Conservation (phyloP, 23 tunicate species). For the Aplidium turbinatum region DNA sequence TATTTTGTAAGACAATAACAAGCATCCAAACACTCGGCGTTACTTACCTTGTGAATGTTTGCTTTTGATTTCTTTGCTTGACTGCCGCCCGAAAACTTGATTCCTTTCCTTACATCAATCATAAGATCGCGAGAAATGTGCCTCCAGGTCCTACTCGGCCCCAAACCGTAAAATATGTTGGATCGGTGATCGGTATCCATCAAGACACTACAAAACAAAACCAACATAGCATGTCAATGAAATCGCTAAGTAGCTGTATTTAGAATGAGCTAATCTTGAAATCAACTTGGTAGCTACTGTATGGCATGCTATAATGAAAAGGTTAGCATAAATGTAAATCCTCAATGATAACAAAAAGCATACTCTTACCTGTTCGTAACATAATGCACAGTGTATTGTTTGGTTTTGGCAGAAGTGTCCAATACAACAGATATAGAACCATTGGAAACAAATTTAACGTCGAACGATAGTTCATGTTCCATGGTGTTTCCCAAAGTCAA, state of each 20-base stretch:
- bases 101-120: conserved; percentile 62
- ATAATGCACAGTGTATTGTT: conserved; percentile 79
- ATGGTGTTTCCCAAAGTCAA: conserved; percentile 65
- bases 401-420: conserved; percentile 55
- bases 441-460: conserved; percentile 61
- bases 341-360: neutral
- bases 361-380: conserved; percentile 55
- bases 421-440: conserved; percentile 67
- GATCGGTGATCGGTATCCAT: conserved; percentile 59
- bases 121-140: conserved; percentile 68
- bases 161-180: conserved; percentile 61
- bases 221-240: too few relatives aligned
- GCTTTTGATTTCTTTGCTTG: conserved; percentile 40
- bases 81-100: conserved; percentile 33
- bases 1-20: too few relatives aligned
- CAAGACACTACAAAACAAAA: conserved; percentile 31
- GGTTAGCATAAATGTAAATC: neutral
- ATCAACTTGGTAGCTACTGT: too few relatives aligned
- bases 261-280: too few relatives aligned
- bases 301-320: too few relatives aligned
- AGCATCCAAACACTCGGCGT: neutral
- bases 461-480: conserved; percentile 65
- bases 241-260: too few relatives aligned
- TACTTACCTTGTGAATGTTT: conserved; percentile 69
- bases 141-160: conserved; percentile 52